Evolutionary conservation across 2,113 vertebrate species (phyloP).

Genomic region (Lepisosteus oculatus): DNA sequence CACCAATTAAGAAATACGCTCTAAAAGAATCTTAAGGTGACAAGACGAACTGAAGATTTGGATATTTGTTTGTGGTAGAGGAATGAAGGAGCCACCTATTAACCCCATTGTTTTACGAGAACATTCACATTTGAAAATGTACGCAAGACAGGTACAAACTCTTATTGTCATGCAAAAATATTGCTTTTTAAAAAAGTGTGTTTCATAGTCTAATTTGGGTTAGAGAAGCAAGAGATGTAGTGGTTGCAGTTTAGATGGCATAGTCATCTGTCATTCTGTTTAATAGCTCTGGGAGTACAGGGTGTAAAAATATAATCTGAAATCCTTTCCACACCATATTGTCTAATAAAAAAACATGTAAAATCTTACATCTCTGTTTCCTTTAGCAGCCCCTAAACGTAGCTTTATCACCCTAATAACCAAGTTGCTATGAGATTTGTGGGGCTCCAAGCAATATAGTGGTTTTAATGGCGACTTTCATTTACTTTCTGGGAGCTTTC

Average conservation of each 20-base stretch:
- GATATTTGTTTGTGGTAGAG: no score
- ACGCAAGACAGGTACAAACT: background rate
- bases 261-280: background rate
- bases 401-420: slow-evolving; percentile 4
- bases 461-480: slow-evolving; percentile 1
- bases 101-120: no score
- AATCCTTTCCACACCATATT: background rate
- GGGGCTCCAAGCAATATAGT: background rate
- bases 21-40: no score
- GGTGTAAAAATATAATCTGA: background rate
- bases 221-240: background rate
- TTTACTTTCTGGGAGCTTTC: slow-evolving; percentile 1
- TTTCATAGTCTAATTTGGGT: no score
- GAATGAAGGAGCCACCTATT: no score
- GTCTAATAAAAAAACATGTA: background rate
- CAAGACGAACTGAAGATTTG: no score
- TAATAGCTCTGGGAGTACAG: background rate
- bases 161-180: no score
- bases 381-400: background rate
- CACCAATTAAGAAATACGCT: no score
- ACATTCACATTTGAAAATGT: no score
- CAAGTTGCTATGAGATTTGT: background rate
- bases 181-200: no score
- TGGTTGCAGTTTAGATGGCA: background rate
- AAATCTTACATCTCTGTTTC: background rate